Base-by-base conservation (phyloP, 2,113 vertebrate species). In the Polypterus bichir region DNA sequence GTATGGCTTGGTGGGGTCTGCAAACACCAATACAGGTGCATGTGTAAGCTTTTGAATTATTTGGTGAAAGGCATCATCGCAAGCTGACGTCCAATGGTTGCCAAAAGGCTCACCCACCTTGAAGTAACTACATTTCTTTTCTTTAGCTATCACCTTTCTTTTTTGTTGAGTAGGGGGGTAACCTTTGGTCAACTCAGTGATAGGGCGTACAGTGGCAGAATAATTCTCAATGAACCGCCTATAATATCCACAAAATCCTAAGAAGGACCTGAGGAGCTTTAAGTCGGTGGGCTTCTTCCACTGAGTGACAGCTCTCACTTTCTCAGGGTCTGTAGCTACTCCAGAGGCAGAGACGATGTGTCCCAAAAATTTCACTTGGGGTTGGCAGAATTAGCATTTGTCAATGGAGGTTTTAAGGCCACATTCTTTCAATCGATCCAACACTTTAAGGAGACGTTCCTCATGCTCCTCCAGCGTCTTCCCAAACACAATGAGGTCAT, bases 391-490 rank as follows among this genome's bases (percentile, higher is more conserved):
- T 7, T 66, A 48, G 52, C 60, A 62, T 53, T 66, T 62, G 45
- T 66, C 65, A 4, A 66, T 11, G 5, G 65, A 66, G 5, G 62
- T 47, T 9, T 66, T 66, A 5, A 66, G 46, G 9, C 55, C 65
- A 44, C 53, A 57, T 49, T 54, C 61, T 47, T 54, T 63, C 4
- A 63, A 9, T 6, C 56, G 51, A 44, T 71, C 65, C 46, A 66
- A 27, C 6, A 69, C 68, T 49, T 62, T 64, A 7, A 69, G 49
- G 6, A 72, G 48, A 6, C 62, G 10, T 5, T 62, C 5, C 45
- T 70, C 59, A 65, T 69, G 59, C 57, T 69, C 68, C 55, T 72
- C 65, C 1, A 64, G 27, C 44, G 62, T 60, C n/a, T 5, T 51
- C 5, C 63, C 57, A 57, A 70, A 70, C 4, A 65, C 51, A 45